Base-by-base conservation (phyloP, 2,797 vertebrate species). In the Trachops cirrhosus region DNA sequence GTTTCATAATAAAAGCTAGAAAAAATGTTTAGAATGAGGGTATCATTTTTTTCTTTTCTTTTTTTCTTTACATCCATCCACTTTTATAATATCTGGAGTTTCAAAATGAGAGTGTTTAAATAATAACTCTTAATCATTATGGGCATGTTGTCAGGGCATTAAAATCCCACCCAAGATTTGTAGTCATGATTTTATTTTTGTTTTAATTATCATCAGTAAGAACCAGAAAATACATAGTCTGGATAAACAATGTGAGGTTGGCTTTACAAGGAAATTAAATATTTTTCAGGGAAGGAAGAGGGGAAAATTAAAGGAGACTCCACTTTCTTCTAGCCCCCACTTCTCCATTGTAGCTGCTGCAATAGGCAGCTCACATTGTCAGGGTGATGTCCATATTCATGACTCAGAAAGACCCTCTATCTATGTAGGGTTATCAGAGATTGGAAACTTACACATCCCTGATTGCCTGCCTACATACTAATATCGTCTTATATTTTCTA, bases 191-290 rank as follows among this genome's bases (percentile, higher is more conserved):
- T 98, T 97, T 97, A 97, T 97, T 97, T 97, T 97, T 85, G 97
- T 97, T 97, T 97, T 97, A 95, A 97, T 98, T 96, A 97, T 96
- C 95, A 97, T 96, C 95, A 97, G 96, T 97, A 93, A 97, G 89
- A 83, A 94, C 93, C 89, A 95, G 96, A 97, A 97, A 97, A 94
- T 96, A 97, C 93, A 93, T 95, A 97, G 84, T 74, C 85, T 97
- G 86, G 85, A 96, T 97, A 97, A 98, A 98, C 92, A 97, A 96
- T 94, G 87, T 97, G 93, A 94, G 84, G 86, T 92, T 96, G 95
- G 85, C 74, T 97, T 96, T 97, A 97, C 93, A 86, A 97, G 96
- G 94, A 97, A 98, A 97, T 97, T 98, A 97, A 96, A 52, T 96
- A 96, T 89, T 97, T 96, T 96, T 92, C 74, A 94, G 78, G 50